Base-by-base conservation (phyloP, 1,140 invertebrate genomes). In the Hirudo medicinalis region DNA sequence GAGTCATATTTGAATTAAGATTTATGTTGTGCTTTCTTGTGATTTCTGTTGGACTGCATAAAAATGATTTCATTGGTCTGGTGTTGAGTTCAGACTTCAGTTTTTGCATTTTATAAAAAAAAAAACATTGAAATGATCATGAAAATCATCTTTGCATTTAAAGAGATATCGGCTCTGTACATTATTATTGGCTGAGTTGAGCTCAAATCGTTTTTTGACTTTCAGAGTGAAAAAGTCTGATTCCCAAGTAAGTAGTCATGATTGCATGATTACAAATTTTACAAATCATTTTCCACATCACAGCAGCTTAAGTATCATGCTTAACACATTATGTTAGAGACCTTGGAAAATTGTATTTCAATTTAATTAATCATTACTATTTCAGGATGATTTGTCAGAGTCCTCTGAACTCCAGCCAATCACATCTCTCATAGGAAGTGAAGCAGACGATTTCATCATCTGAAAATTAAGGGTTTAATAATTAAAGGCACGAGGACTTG, bases 171-270 rank as follows among this genome's bases (percentile, higher is more conserved):
- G 4, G 40, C 11, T 40, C 40, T 6, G 40, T 40, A 17, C 11
- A 15, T 15, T 49, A 49, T 49, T 49, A 36, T 49, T 49, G 43
- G 43, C 15, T 49, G 43, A 49, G 4, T 49, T 49, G 43, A 49
- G 43, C 43, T 49, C 43, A 49, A 49, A 49, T 17, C 57, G 8
- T 63, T 32, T n/a, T 60, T 63, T 25, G 8, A 25, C 22, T 63
- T 63, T 63, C 57, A 63, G 57, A 32, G 57, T 63, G 57, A 63
- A 63, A 63, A 63, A 63, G 57, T 63, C 57, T 22, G 57, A 63
- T 63, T 63, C 57, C 22, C 57, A 63, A 20, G 57, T 63, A 63
- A 63, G 22, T 63, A 11, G 17, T 25, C 11, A 13, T 19, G 9
- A 15, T 15, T 63, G 57, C 9, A 15, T 11, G 29, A 15, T 63